A percentile compares a stretch with the other conserved stretches of the same genome.
Evolutionary conservation across 2,113 vertebrate genomes (phyloP).

Genomic region (Callochromis pleurospilus): DNA sequence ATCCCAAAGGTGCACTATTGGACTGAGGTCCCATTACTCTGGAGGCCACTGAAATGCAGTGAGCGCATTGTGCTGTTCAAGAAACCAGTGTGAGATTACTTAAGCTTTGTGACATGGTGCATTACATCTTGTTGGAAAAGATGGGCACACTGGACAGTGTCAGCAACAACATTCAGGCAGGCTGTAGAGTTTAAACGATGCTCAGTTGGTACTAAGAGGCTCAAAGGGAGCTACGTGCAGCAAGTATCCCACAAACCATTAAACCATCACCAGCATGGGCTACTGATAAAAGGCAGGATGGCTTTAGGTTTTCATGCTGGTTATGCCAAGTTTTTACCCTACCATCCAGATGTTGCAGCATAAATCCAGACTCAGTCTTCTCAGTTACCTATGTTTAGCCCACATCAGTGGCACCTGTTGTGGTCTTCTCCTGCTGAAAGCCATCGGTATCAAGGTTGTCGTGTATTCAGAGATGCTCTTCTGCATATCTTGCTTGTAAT

Average conservation of each 20-base stretch:
- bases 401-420: background rate
- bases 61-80: background rate
- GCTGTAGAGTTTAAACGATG: background rate
- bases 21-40: accelerated
- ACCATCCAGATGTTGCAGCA: background rate
- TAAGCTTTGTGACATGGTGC: background rate
- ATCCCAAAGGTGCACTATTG: background rate
- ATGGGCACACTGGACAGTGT: background rate
- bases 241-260: background rate
- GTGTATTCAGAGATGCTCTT: background rate
- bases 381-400: accelerated
- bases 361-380: background rate
- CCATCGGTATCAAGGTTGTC: accelerated
- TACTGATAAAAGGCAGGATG: background rate
- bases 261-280: background rate
- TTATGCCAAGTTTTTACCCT: background rate
- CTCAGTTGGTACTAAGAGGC: background rate
- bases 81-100: background rate
- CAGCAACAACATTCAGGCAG: background rate
- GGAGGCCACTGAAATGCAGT: background rate
- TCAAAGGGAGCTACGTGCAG: background rate
- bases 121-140: background rate
- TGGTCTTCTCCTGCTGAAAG: background rate
- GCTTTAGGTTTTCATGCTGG: accelerated
- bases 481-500: background rate